These are phyloP conservation scores for Cactoblastis cactorum DNA, from an alignment of 2,888 invertebrate genomes.

Conservation along the genomic window DNA sequence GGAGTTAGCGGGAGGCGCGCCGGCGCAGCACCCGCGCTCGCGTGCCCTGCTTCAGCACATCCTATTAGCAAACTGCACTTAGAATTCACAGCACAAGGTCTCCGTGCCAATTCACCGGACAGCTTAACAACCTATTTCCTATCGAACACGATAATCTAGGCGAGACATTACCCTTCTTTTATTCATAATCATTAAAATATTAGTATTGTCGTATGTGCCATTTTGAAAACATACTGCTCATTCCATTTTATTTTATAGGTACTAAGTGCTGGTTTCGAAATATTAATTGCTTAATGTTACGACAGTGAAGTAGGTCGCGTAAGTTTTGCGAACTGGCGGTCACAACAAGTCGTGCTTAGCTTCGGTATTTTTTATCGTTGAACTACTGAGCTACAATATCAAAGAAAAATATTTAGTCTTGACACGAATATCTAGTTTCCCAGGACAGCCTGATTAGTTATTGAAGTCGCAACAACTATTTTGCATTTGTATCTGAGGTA, in stretches of 20 bases:
- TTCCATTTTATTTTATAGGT: not conserved
- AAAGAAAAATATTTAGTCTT: conserved; percentile 4
- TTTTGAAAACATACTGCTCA: not conserved
- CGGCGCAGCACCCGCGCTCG: conserved; percentile 30
- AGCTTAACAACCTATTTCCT: conserved; percentile 59
- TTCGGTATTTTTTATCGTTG: not conserved
- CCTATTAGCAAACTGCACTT: conserved; percentile 61
- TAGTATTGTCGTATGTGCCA: not conserved
- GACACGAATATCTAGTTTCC: not conserved
- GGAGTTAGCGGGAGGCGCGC: conserved; percentile 38
- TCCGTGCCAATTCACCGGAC: conserved; percentile 60
- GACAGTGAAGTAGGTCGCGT: conserved; percentile 10
- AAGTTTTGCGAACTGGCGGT: conserved; percentile 5
- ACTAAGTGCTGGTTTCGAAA: conserved; percentile 7
- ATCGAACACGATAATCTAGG: conserved; percentile 22
- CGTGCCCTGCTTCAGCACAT: conserved; percentile 61
- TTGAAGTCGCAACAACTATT: conserved; percentile 4
- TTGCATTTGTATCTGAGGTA: conserved; percentile 7
- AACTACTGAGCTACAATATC: not conserved
- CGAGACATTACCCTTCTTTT: not conserved
- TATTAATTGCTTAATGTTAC: conserved; percentile 15
- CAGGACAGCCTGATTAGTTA: not conserved
- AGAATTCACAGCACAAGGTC: conserved; percentile 68
- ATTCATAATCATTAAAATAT: not conserved
- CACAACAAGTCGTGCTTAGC: not conserved